Conservation (phyloP, 2,113 vertebrate species). For the Nematolebias whitei region DNA sequence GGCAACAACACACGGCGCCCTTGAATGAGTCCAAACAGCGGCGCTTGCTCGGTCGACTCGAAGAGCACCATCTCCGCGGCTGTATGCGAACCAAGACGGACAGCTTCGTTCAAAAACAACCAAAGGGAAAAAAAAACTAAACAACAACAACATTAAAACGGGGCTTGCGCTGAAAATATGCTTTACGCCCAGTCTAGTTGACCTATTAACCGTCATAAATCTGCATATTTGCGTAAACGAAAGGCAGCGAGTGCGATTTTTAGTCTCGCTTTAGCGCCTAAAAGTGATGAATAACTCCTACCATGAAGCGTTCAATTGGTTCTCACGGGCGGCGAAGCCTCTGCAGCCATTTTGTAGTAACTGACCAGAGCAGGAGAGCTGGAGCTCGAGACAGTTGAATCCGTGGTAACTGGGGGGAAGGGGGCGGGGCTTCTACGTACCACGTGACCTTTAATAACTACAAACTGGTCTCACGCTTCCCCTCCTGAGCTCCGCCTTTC, state of each 20-base stretch:
- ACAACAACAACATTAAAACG: slow-evolving; percentile 34
- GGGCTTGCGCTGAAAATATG: slow-evolving; percentile 48
- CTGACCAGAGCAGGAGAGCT: slow-evolving; percentile 83
- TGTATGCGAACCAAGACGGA: neutral
- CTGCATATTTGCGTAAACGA: slow-evolving; percentile 4
- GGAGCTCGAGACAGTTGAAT: slow-evolving; percentile 76
- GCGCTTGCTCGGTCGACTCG: neutral
- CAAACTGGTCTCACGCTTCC: slow-evolving; percentile 64
- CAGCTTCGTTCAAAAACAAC: slow-evolving; percentile 11
- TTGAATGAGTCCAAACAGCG: slow-evolving; percentile 31
- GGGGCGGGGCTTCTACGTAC: slow-evolving; percentile 74
- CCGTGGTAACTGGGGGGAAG: slow-evolving; percentile 84
- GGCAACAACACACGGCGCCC: slow-evolving; percentile 40
- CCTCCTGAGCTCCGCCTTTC: slow-evolving; percentile 42
- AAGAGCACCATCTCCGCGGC: neutral
- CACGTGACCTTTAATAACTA: slow-evolving; percentile 81
- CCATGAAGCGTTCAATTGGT: slow-evolving; percentile 74
- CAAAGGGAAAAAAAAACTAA: slow-evolving; percentile 22
- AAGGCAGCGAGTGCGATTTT: neutral
- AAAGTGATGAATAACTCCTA: slow-evolving; percentile 51
- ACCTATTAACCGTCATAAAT: slow-evolving; percentile 15
- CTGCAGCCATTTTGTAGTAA: slow-evolving; percentile 96
- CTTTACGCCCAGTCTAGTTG: slow-evolving; percentile 20
- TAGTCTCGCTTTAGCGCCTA: neutral
- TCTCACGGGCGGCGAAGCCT: slow-evolving; percentile 81